Percentiles rank a stretch among this genome's conserved stretches.
Conservation (phyloP, 2,888 invertebrate species). For the Lottia scabra region DNA sequence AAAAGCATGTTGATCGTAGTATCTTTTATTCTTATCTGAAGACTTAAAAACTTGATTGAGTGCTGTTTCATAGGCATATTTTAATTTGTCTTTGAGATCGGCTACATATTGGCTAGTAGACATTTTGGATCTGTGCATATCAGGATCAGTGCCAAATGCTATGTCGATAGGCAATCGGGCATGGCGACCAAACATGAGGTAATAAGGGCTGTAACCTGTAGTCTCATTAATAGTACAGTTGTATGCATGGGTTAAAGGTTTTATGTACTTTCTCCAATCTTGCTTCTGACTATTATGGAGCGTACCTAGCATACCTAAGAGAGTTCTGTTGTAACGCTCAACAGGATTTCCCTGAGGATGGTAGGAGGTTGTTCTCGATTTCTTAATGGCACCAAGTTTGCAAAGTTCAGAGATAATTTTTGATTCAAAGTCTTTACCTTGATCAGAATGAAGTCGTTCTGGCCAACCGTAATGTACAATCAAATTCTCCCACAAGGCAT, state of each 20-base stretch:
- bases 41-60: not conserved
- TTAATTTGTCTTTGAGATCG: not conserved
- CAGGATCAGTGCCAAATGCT: slow-evolving; percentile 14
- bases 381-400: slow-evolving; percentile 20
- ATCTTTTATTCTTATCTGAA: slow-evolving; percentile 3
- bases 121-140: not conserved
- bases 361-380: slow-evolving; percentile 28
- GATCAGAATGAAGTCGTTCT: slow-evolving; percentile 26
- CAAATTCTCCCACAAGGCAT: slow-evolving; percentile 24
- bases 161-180: slow-evolving; percentile 30
- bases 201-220: slow-evolving; percentile 29
- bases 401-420: slow-evolving; percentile 26
- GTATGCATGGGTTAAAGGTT: slow-evolving; percentile 23
- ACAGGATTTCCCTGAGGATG: slow-evolving; percentile 35
- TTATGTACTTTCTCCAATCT: slow-evolving; percentile 28
- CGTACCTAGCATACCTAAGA: slow-evolving; percentile 26
- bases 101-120: slow-evolving; percentile 5
- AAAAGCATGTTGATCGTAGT: slow-evolving; percentile 8
- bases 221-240: slow-evolving; percentile 26
- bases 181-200: slow-evolving; percentile 28
- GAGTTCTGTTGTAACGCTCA: slow-evolving; percentile 28
- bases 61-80: slow-evolving; percentile 13
- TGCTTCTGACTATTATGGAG: slow-evolving; percentile 23
- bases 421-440: slow-evolving; percentile 30
- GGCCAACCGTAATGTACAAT: slow-evolving; percentile 30